These are phyloP conservation scores for Coronaproctus castanopsis DNA, from an alignment of 2,888 invertebrate species.

Conservation along the genomic window DNA sequence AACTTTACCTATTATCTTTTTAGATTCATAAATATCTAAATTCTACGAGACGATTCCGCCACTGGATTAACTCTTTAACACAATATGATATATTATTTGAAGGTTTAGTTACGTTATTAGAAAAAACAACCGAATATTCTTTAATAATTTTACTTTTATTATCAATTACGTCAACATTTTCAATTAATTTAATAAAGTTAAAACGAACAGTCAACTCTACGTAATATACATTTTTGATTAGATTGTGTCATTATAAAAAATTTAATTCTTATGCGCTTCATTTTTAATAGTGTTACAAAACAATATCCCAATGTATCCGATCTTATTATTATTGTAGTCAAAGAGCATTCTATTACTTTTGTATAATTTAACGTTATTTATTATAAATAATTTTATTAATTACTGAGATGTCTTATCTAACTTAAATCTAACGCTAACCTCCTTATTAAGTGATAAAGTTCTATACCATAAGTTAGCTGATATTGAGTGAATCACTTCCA, in stretches of 20 bases:
- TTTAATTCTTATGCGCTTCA: too few species aligned
- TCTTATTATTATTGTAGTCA: not conserved
- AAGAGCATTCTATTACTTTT: not conserved
- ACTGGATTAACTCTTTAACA: too few species aligned
- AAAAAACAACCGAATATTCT: too few species aligned
- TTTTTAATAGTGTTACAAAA: not conserved
- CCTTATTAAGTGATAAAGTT: not conserved
- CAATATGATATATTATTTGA: too few species aligned
- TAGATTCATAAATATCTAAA: too few species aligned
- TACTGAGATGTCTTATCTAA: not conserved
- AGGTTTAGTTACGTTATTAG: too few species aligned
- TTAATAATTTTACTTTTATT: too few species aligned
- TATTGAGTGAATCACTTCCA: not conserved
- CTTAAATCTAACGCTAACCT: not conserved
- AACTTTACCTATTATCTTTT: too few species aligned
- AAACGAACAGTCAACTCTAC: too few species aligned
- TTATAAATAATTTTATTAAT: not conserved
- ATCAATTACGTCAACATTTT: too few species aligned
- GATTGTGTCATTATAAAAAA: not conserved
- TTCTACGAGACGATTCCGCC: too few species aligned
- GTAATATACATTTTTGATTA: not conserved
- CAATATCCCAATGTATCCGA: not conserved
- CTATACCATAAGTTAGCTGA: not conserved
- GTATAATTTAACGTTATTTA: not conserved
- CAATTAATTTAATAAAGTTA: too few species aligned